Conservation (phyloP, 1,140 invertebrate species). For the Tetraneura akinire region DNA sequence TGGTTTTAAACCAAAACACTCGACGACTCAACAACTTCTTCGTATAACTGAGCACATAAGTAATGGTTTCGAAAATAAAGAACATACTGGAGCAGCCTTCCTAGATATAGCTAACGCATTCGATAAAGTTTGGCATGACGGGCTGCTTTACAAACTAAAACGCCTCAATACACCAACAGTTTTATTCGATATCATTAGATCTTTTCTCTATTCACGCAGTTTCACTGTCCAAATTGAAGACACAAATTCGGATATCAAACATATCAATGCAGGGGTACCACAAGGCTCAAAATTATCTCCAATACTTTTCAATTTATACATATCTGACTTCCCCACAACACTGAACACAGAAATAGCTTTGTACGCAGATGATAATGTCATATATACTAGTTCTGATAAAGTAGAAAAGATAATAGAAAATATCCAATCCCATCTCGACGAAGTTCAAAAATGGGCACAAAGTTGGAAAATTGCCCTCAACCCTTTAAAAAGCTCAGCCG, state of each 20-base stretch:
- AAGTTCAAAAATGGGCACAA: background rate
- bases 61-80: background rate
- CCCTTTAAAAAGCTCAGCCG: background rate
- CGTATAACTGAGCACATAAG: conserved; percentile 39
- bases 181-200: background rate
- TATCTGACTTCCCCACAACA: background rate
- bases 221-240: background rate
- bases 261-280: background rate
- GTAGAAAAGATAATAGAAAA: background rate
- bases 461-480: background rate
- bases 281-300: background rate
- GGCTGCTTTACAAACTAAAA: background rate
- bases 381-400: background rate
- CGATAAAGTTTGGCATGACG: background rate
- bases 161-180: background rate
- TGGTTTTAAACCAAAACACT: conserved; percentile 57
- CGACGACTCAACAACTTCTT: conserved; percentile 56
- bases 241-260: background rate
- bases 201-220: background rate
- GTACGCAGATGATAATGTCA: background rate
- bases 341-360: background rate
- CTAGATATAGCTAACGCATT: conserved; percentile 5
- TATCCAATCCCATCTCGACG: background rate
- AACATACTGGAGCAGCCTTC: conserved; percentile 2
- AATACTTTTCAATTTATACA: background rate